Evolutionary conservation across 2,113 vertebrate species (phyloP).

Genomic region (Amblyornis subalaris): DNA sequence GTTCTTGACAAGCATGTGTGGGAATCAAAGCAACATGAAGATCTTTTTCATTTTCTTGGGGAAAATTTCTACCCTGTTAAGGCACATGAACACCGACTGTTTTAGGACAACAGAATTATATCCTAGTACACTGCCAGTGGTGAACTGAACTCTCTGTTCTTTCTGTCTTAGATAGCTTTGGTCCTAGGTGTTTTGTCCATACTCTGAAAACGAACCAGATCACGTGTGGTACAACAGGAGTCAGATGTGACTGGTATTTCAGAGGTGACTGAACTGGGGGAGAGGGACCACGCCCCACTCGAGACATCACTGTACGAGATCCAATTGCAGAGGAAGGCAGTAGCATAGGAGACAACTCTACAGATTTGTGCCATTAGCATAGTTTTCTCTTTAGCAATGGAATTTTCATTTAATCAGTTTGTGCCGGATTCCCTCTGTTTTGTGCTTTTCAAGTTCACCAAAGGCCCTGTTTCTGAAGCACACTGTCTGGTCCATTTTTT

Average conservation of each 20-base stretch:
- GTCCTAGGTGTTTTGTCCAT: not conserved
- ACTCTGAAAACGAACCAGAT: not conserved
- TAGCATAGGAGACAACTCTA: not conserved
- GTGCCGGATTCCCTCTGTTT: not conserved
- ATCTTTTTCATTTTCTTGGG: not conserved
- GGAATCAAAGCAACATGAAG: not conserved
- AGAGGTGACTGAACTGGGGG: not conserved
- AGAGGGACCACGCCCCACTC: not conserved
- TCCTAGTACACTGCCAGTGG: not conserved
- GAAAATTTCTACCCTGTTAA: not conserved
- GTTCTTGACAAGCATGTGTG: not conserved
- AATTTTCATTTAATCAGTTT: not conserved
- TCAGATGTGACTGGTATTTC: not conserved
- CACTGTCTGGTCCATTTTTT: not conserved
- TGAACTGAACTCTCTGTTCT: not conserved
- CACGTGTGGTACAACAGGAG: not conserved
- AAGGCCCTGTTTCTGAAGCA: not conserved
- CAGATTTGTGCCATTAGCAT: not conserved
- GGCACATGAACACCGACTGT: not conserved
- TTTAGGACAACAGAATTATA: not conserved
- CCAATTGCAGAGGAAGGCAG: not conserved
- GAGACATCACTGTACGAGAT: not conserved
- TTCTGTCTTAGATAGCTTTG: not conserved
- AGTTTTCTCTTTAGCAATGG: not conserved
- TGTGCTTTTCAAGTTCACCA: not conserved